These are phyloP conservation scores for Atherinomorus stipes DNA, from an alignment of 2,113 vertebrate genomes.

Conservation along the genomic window DNA sequence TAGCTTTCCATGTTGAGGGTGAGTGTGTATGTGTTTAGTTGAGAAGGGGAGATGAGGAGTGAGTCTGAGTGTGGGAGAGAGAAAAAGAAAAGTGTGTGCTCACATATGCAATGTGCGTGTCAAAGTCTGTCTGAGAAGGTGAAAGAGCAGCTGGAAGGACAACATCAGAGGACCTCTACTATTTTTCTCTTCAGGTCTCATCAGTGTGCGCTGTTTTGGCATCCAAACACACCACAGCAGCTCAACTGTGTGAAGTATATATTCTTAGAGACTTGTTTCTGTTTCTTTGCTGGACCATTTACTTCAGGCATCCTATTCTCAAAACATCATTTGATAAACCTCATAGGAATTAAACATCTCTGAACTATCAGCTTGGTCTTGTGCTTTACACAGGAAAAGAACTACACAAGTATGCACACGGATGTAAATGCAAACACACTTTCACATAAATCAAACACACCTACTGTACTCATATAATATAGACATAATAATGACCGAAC, in stretches of 20 bases:
- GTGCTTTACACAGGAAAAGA: no score
- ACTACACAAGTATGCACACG: background rate
- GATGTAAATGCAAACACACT: background rate
- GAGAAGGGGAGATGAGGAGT: conserved; percentile 31
- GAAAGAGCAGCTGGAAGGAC: conserved; percentile 49
- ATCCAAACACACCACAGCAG: background rate
- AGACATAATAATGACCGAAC: no score
- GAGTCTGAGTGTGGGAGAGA: conserved; percentile 61
- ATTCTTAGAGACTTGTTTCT: background rate
- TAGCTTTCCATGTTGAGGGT: conserved; percentile 44
- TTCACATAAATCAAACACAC: background rate
- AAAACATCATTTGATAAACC: background rate
- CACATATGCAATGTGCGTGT: conserved; percentile 32
- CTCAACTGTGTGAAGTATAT: background rate
- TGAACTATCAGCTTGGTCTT: no score
- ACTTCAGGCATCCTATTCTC: background rate
- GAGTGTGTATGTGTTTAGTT: conserved; percentile 46
- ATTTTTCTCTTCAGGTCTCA: conserved; percentile 9
- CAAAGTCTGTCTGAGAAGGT: conserved; percentile 49
- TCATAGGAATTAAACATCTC: no score
- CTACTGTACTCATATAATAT: no score
- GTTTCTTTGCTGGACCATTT: background rate
- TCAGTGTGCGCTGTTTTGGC: conserved; percentile 7
- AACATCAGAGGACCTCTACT: conserved; percentile 14
- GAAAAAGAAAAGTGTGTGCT: conserved; percentile 62